Percentiles rank a stretch among this genome's conserved stretches.
These are phyloP conservation scores for Whitmania pigra DNA, from an alignment of 1,140 invertebrate species.

Conservation along the genomic window DNA sequence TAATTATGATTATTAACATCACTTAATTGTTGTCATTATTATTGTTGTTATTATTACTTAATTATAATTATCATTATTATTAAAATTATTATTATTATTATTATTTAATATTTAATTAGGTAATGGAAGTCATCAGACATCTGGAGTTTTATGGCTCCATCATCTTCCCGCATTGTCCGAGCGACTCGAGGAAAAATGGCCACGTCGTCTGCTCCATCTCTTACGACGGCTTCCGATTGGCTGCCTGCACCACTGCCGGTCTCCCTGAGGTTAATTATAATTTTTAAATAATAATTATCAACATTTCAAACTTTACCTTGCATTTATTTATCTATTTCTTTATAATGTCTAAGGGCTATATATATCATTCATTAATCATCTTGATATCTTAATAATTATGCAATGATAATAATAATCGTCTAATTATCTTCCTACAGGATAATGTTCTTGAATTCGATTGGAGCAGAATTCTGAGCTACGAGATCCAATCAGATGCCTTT, in stretches of 20 bases:
- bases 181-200: conserved; percentile 15
- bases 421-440: neutral
- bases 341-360: too few species aligned
- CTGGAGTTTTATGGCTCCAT: conserved; percentile 1
- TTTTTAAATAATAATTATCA: too few species aligned
- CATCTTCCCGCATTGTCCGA: conserved; percentile 8
- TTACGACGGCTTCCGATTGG: conserved; percentile 11
- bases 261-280: conserved; percentile 2
- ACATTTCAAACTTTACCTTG: too few species aligned
- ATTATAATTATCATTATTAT: too few species aligned
- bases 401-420: neutral
- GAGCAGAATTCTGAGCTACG: neutral
- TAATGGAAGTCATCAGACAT: neutral
- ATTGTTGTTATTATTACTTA: too few species aligned
- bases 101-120: neutral
- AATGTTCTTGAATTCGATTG: neutral
- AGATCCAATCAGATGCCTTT: neutral
- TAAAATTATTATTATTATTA: too few species aligned
- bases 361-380: neutral
- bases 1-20: too few species aligned
- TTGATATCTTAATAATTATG: neutral
- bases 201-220: conserved; percentile 14
- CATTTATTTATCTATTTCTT: too few species aligned
- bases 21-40: too few species aligned
- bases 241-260: neutral